phyloP scores from a whole-genome alignment of 2,888 invertebrate genomes.

The Mongoloraphidia duomilia region DNA sequence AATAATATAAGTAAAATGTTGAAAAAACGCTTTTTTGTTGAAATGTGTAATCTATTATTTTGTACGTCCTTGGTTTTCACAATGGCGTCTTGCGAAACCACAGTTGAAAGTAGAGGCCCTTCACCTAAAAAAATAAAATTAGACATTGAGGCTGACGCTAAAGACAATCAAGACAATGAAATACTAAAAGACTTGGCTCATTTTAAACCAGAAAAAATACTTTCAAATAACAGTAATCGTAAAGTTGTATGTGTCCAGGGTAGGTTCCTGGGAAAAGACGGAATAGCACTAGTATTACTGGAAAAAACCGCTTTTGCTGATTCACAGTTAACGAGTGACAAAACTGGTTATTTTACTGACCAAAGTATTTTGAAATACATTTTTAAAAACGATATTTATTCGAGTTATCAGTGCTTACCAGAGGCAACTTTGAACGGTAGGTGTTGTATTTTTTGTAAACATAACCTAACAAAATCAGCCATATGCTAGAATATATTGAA shows the following conservation, averaged over 20 bases:
- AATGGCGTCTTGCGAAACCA: no score
- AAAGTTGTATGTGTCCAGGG: slow-evolving; percentile 61
- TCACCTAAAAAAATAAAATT: slow-evolving; percentile 33
- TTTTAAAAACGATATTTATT: slow-evolving; percentile 75
- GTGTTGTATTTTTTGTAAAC: slow-evolving; percentile 15
- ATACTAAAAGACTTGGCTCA: slow-evolving; percentile 38
- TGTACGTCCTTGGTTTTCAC: no score
- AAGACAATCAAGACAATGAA: slow-evolving; percentile 20
- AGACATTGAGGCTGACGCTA: slow-evolving; percentile 22
- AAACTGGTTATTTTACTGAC: slow-evolving; percentile 43
- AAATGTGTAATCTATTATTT: no score
- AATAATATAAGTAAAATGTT: no score
- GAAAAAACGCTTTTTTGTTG: no score
- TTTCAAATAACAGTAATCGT: slow-evolving; percentile 55
- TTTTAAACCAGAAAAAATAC: slow-evolving; percentile 50
- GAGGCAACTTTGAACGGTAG: slow-evolving; percentile 47
- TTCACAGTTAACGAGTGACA: slow-evolving; percentile 37
- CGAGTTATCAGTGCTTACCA: slow-evolving; percentile 61
- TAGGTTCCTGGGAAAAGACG: slow-evolving; percentile 43
- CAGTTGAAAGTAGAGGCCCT: slow-evolving; percentile 20
- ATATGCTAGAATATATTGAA: no score
- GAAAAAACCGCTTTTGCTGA: slow-evolving; percentile 71
- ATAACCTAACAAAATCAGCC: no score
- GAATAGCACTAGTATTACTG: slow-evolving; percentile 56
- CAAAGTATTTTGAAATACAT: slow-evolving; percentile 44